Conservation (phyloP, 2,113 vertebrate genomes). For the Petrocephalus microphthalmus region DNA sequence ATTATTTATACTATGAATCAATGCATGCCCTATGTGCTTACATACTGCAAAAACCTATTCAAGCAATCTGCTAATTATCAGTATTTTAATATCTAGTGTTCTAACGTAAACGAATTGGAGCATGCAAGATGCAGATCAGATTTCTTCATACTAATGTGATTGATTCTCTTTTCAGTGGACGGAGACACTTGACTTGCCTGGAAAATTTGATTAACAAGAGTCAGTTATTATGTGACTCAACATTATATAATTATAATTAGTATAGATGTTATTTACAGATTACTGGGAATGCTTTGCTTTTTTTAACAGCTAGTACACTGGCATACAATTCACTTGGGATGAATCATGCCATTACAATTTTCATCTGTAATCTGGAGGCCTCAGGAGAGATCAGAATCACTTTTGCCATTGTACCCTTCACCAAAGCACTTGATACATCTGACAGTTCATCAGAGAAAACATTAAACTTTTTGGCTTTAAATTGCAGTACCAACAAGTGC, state of each 20-base stretch:
- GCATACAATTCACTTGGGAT: background rate
- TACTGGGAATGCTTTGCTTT: background rate
- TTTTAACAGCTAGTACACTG: background rate
- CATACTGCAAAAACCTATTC: constrained; percentile 4
- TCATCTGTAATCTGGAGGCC: background rate
- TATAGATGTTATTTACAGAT: background rate
- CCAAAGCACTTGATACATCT: background rate
- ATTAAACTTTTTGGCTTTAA: background rate
- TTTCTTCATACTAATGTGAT: constrained; percentile 10
- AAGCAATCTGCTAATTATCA: constrained; percentile 24
- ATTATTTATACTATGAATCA: constrained; percentile 22
- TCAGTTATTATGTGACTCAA: background rate
- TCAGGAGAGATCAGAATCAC: background rate
- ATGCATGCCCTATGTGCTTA: background rate
- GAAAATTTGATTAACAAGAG: constrained; percentile 10
- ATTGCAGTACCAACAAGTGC: background rate
- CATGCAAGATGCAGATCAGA: background rate
- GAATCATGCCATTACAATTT: background rate
- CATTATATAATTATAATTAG: background rate
- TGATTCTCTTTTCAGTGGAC: background rate
- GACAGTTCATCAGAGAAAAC: background rate
- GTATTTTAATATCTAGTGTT: constrained; percentile 12
- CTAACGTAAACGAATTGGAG: constrained; percentile 17
- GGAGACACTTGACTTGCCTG: background rate
- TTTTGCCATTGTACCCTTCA: background rate